Base-by-base conservation (phyloP, 2,797 vertebrate genomes). In the Molossus alvarezi region DNA sequence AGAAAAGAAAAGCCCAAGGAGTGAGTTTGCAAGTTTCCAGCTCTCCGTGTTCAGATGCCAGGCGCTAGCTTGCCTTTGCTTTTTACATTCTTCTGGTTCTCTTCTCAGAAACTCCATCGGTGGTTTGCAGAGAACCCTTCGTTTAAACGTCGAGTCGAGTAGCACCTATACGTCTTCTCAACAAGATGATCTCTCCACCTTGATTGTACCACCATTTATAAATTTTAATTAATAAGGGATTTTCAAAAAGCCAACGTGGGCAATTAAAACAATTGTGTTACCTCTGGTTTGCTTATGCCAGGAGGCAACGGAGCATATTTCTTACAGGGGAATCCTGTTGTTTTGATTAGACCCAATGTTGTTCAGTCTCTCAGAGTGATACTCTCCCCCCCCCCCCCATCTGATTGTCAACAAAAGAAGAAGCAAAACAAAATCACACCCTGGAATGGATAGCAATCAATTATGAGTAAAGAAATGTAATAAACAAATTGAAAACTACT, bases 1-100 rank as follows among this genome's bases (percentile, higher is more conserved):
- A 95, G 97, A 88, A 97, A 88, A 96, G 96, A 95, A 37, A 80
- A 58, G 95, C 81, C 27, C 23, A 90, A 95, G 96, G 97, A 84
- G 92, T 33, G 86, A 97, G 87, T 84, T 86, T 96, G 88, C 33
- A 95, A 13, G 41, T 64, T 97, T 91, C 90, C 72, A 93, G 91
- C 57, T 71, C 81, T 88, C 85, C 57, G 64, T 58, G 15, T 72
- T 84, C 69, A 53, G 6, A 13, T 79, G 55, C 33, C n/a, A 23
- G 9, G 33, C 76, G 55, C 29, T 53, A 58, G 14, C 58, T 76
- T 94, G 90, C 62, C 55, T 9, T 21, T 5, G 29, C 13, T 77
- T 82, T 55, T 9, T n/a, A 20, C 7, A 15, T 88, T 62, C 76
- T 64, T 86, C 13, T 23, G 29, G 14, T 87, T 94, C 76, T 97